phyloP scores from a whole-genome alignment of 2,888 invertebrate genomes.

The Leptinotarsa peninsularis region DNA sequence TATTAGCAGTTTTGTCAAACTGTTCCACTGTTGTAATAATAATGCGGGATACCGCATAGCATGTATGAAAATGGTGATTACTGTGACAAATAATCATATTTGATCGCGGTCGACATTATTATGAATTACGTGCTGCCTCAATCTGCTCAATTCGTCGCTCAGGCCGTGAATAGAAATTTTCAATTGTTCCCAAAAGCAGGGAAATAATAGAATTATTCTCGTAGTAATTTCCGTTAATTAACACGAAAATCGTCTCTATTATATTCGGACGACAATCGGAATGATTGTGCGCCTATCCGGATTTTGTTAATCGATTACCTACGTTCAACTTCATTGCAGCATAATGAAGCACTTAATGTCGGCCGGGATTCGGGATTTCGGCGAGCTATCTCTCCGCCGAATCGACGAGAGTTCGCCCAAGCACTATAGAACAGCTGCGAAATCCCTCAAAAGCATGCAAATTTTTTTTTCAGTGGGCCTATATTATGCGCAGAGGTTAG shows the following conservation, averaged over 20 bases:
- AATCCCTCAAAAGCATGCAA: background rate
- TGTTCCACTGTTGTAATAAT: no score
- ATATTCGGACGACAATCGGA: slow-evolving; percentile 15
- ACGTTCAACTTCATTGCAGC: slow-evolving; percentile 26
- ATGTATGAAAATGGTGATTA: no score
- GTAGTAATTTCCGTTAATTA: slow-evolving; percentile 14
- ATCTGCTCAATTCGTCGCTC: no score
- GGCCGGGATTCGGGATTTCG: slow-evolving; percentile 22
- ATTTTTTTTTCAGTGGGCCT: background rate
- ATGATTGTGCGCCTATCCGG: slow-evolving; percentile 12
- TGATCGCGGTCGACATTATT: no score
- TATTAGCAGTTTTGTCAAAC: no score
- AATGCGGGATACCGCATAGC: no score
- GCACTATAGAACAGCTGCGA: background rate
- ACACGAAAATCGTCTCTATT: slow-evolving; percentile 20
- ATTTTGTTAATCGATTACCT: slow-evolving; percentile 20
- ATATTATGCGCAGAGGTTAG: background rate
- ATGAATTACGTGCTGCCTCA: no score
- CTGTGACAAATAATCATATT: no score
- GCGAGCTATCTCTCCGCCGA: slow-evolving; percentile 4
- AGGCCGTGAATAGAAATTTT: background rate
- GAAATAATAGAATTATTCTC: background rate
- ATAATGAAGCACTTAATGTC: slow-evolving; percentile 30
- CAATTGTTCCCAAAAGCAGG: background rate
- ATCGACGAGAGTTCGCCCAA: background rate